A percentile compares a stretch with the other conserved stretches of the same genome.
These are phyloP conservation scores for Scaptomyza hsui DNA, from an alignment of 1,140 invertebrate genomes.

Conservation along the genomic window DNA sequence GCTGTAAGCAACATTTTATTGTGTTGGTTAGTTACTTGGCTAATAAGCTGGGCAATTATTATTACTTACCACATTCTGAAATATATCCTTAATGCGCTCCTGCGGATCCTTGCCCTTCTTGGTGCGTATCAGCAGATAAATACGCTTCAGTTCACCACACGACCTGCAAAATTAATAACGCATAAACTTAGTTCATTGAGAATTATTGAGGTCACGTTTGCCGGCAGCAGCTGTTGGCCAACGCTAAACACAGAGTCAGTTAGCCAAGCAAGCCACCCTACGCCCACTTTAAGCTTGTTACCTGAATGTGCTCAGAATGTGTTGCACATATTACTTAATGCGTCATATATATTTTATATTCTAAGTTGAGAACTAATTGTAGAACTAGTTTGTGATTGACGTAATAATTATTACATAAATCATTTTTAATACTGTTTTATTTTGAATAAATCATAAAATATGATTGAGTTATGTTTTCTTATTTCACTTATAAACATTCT, in stretches of 20 bases:
- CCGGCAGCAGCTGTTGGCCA: slow-evolving; percentile 28
- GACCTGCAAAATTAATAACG: slow-evolving; percentile 79
- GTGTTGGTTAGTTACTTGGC: slow-evolving; percentile 28
- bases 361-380: neutral
- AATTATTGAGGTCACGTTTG: slow-evolving; percentile 65
- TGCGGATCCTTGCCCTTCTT: slow-evolving; percentile 91
- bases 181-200: slow-evolving; percentile 58
- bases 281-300: slow-evolving; percentile 5
- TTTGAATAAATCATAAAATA: no score
- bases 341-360: neutral
- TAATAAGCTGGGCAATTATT: slow-evolving; percentile 33
- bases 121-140: slow-evolving; percentile 91
- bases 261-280: slow-evolving; percentile 1
- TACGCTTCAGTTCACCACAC: slow-evolving; percentile 87
- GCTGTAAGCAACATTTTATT: slow-evolving; percentile 84
- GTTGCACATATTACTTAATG: neutral
- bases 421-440: no score
- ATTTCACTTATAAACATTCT: no score
- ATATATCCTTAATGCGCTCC: slow-evolving; percentile 88
- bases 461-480: no score
- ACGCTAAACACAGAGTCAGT: neutral
- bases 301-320: slow-evolving; percentile 7
- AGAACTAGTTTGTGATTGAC: neutral
- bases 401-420: neutral
- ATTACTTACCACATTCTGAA: slow-evolving; percentile 86